phyloP scores from a whole-genome alignment of 2,113 vertebrate species.

The Hepsetus odoe region DNA sequence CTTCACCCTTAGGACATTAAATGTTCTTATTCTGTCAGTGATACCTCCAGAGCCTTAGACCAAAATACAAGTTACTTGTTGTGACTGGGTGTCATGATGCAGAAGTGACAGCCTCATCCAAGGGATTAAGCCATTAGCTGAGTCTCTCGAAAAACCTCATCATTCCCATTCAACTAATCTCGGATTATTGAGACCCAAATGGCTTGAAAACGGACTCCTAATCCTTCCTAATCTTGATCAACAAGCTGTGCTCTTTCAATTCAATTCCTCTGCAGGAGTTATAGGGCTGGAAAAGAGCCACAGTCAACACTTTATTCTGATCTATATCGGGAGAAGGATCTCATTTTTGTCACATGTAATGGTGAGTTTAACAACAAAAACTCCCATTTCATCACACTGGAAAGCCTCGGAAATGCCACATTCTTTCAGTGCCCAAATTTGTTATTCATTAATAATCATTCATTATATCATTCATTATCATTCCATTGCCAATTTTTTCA shows the following conservation, averaged over 20 bases:
- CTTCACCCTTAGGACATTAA: too few relatives aligned
- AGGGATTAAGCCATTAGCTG: conserved; percentile 2
- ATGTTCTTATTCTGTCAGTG: too few relatives aligned
- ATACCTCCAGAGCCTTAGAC: too few relatives aligned
- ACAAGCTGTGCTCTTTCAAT: neutral
- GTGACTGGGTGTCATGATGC: neutral
- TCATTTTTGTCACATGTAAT: neutral
- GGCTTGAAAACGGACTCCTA: neutral
- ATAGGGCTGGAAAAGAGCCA: neutral
- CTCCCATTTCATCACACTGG: neutral
- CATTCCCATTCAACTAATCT: conserved; percentile 12
- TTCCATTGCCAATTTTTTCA: too few relatives aligned
- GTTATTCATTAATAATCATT: too few relatives aligned
- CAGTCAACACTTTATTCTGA: neutral
- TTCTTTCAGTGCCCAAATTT: too few relatives aligned
- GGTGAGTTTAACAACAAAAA: neutral
- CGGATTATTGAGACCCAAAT: conserved; percentile 4
- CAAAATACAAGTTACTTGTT: neutral
- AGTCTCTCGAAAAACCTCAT: neutral
- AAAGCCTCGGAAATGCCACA: neutral
- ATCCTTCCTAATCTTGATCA: conserved; percentile 2
- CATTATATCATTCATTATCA: too few relatives aligned
- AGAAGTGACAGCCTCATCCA: neutral
- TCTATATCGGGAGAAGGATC: conserved; percentile 6
- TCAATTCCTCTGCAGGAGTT: neutral